Percentiles rank a stretch among this genome's conserved stretches.
Evolutionary conservation across 2,888 invertebrate species (phyloP).

Genomic region (Caenorhabditis imperialis): DNA sequence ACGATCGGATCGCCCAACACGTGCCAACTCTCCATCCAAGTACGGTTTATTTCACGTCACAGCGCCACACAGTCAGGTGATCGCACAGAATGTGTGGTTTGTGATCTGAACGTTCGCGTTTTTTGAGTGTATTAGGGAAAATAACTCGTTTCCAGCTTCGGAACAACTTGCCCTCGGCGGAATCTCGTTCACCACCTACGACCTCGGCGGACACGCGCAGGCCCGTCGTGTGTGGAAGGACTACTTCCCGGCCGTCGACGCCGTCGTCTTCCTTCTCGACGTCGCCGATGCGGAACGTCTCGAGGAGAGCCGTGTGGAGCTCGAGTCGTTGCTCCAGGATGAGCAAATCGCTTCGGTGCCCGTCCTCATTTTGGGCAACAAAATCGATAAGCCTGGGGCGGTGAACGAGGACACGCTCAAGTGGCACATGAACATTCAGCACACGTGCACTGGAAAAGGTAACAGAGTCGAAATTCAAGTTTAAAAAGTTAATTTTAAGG

Average conservation of each 20-base stretch:
- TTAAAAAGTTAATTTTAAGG: slow-evolving; percentile 83
- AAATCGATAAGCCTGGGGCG: slow-evolving; percentile 97
- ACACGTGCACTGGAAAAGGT: slow-evolving; percentile 94
- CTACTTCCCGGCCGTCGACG: slow-evolving; percentile 99
- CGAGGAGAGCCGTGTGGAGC: slow-evolving; percentile 83
- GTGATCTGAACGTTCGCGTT: no score
- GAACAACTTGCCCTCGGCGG: slow-evolving; percentile 99
- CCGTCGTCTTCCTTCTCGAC: slow-evolving; percentile 98
- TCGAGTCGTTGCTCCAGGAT: slow-evolving; percentile 78
- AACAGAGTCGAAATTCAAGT: not conserved
- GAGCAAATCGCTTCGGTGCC: slow-evolving; percentile 88
- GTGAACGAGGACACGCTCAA: slow-evolving; percentile 97
- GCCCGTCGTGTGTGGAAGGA: slow-evolving; percentile 99
- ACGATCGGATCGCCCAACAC: slow-evolving; percentile 99
- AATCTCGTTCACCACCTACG: slow-evolving; percentile 99
- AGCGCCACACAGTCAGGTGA: slow-evolving; percentile 7
- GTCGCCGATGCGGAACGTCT: slow-evolving; percentile 92
- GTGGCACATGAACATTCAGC: slow-evolving; percentile 91
- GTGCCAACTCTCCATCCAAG: slow-evolving; percentile 99
- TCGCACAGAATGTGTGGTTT: slow-evolving; percentile 6
- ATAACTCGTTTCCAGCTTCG: slow-evolving; percentile 84
- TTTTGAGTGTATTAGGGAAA: not conserved
- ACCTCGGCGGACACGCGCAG: slow-evolving; percentile 98
- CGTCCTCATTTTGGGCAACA: slow-evolving; percentile 97
- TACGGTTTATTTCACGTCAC: slow-evolving; percentile 79